Base-by-base conservation (phyloP, 2,888 invertebrate genomes). In the Rhamnusium bicolor region DNA sequence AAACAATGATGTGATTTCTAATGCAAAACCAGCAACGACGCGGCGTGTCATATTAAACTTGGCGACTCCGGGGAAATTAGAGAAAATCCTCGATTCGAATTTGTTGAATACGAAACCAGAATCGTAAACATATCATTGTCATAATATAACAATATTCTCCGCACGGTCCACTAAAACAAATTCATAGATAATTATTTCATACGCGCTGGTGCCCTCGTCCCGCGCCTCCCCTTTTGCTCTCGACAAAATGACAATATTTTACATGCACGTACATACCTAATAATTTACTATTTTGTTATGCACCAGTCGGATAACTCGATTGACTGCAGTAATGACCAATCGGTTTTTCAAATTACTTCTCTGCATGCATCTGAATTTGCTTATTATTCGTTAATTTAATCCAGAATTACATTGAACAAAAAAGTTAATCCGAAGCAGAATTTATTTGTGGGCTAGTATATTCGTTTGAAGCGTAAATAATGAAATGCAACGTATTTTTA, bases 51-150 rank as follows among this genome's bases (percentile, higher is more conserved):
- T 77, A 83, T 81, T 80, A 82, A 82, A 82, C 80, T 79, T 79
- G 76, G 29, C 77, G 75, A 77, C 84, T 83, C 83, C 61, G 67
- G 84, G 84, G 84, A 84, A 84, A 84, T 84, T 81, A 83, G 69
- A 77, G 75, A 74, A 78, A 82, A 76, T 76, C 78, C n/a, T 77
- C 75, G 69, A 73, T 77, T 78, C 78, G 76, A 78, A 81, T 81
- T 79, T 71, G 73, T 74, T 69, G 73, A 69, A 74, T 75, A 61
- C 66, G 67, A 14, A 65, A n/a, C 40, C 18, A 18, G 67, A 58
- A 66, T 61, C 51, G 51, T 40, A 78, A 78, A 74, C 72, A 76
- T 71, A 72, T 72, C 76, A 75, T 74, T 79, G 75, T 76, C 63
- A 70, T 74, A 66, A 51, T 60, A 61, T 73, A 76, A 76, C 73